Percentiles rank a stretch among this genome's conserved stretches.
These are phyloP conservation scores for Orientallactaga bullata DNA, from an alignment of 2,113 vertebrate genomes.

Conservation along the genomic window DNA sequence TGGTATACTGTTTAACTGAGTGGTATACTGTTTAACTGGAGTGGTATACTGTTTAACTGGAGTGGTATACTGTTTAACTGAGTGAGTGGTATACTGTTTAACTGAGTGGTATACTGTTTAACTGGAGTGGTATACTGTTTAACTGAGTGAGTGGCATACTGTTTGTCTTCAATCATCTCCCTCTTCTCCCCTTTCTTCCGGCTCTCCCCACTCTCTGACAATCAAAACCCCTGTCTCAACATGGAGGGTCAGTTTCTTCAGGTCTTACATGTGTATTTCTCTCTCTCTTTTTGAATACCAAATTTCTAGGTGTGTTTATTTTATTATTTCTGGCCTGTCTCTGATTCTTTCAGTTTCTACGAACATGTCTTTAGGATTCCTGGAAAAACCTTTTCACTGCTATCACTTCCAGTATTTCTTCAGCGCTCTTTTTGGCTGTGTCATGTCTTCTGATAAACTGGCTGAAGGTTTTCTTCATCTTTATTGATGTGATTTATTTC, in stretches of 20 bases:
- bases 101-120: too few relatives aligned
- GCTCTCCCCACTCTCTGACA: background rate
- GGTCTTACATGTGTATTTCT: too few relatives aligned
- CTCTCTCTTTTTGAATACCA: background rate
- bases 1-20: too few relatives aligned
- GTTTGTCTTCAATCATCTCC: background rate
- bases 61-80: too few relatives aligned
- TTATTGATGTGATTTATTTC: background rate
- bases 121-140: background rate
- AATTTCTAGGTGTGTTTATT: constrained; percentile 6
- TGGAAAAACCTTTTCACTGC: background rate
- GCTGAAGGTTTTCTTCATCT: background rate
- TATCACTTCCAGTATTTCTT: background rate
- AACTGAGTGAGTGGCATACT: too few relatives aligned
- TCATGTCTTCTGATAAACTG: background rate
- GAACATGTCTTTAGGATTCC: background rate
- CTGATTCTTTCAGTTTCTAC: background rate
- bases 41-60: too few relatives aligned
- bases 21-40: too few relatives aligned
- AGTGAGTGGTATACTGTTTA: too few relatives aligned
- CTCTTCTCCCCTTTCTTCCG: background rate
- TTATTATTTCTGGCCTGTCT: background rate
- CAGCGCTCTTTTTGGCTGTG: background rate
- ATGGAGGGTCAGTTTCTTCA: background rate
- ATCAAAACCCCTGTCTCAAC: background rate